Percentiles rank a stretch among this genome's conserved stretches.
Conservation (phyloP, 2,113 vertebrate species). For the Nanorana parkeri region DNA sequence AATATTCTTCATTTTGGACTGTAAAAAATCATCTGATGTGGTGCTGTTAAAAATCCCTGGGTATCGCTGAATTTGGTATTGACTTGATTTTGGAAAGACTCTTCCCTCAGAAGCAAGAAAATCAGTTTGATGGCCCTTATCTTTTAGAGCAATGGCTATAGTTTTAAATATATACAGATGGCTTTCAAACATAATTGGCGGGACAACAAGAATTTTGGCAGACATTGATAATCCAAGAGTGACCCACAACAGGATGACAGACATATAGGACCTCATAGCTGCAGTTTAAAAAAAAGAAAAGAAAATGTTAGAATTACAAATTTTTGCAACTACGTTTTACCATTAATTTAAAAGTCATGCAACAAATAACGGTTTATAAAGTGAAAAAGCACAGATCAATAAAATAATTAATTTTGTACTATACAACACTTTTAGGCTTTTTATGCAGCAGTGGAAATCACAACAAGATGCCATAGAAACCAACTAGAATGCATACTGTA, state of each 20-base stretch:
- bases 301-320: not conserved
- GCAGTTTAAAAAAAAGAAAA: conserved; percentile 68
- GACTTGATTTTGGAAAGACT: conserved; percentile 83
- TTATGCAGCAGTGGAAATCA: not conserved
- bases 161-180: conserved; percentile 99
- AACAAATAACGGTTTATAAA: too few species aligned
- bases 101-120: conserved; percentile 94
- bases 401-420: too few species aligned
- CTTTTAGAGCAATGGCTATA: conserved; percentile 87
- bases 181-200: conserved; percentile 99
- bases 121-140: conserved; percentile 89
- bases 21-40: conserved; percentile 92
- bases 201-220: conserved; percentile 94
- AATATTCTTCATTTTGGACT: conserved; percentile 95
- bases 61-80: conserved; percentile 91
- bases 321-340: not conserved
- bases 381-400: not conserved
- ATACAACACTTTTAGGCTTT: too few species aligned
- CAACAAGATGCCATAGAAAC: not conserved
- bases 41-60: conserved; percentile 96
- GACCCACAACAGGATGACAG: conserved; percentile 76
- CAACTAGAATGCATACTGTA: too few species aligned
- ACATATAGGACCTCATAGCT: conserved; percentile 85
- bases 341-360: not conserved
- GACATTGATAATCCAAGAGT: conserved; percentile 77